Evolutionary conservation across 2,113 vertebrate genomes (phyloP), one percentile per base, ranked within the genome.

Genomic region (Rhinoderma darwinii): DNA sequence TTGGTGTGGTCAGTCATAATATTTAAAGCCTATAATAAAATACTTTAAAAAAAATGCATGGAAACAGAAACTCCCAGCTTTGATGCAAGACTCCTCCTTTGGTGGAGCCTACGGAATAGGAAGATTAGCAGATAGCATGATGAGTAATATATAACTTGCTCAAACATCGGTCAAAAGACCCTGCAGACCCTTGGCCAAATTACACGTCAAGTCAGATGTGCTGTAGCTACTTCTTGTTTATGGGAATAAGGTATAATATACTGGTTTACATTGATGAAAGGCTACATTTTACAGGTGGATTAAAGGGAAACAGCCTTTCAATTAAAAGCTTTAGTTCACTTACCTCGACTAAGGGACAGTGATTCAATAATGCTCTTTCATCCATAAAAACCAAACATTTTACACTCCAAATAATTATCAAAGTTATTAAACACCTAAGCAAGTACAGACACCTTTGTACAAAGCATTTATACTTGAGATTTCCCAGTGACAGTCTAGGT

Each of bases 21-120:
- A 43, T 43, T 30, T 61, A 81, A 66, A 61, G n/a, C 22, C n/a
- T 27, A 30, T 61, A 82, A 63, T 44, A 63, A 80, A 81, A 77
- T 4, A 22, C 35, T 27, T 5, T 17, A 15, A 81, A 43, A 81
- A 37, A 54, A 66, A 63, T 18, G 79, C 15, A 2, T 39, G 12
- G 25, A 43, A 44, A 30, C 50, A 44, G 41, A n/a, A n/a, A 35
- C 35, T n/a, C 35, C 78, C 78, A 4, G 56, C 59, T 82, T 44
- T 63, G 56, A 66, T 63, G 39, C 17, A 39, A 18, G n/a, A 8
- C 39, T 18, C 39, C 79, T 41, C 54, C 76, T 79, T 59, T 12
- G 41, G 25, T 15, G 2, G 6, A 80, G 54, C 32, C 47, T 54
- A 82, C 41, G 9, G 63, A 44, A 82, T 82, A 66, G 56, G 7